Evolutionary conservation across 2,113 vertebrate species (phyloP), one percentile per base, ranked within the genome.

Genomic region (Tapirus terrestris): DNA sequence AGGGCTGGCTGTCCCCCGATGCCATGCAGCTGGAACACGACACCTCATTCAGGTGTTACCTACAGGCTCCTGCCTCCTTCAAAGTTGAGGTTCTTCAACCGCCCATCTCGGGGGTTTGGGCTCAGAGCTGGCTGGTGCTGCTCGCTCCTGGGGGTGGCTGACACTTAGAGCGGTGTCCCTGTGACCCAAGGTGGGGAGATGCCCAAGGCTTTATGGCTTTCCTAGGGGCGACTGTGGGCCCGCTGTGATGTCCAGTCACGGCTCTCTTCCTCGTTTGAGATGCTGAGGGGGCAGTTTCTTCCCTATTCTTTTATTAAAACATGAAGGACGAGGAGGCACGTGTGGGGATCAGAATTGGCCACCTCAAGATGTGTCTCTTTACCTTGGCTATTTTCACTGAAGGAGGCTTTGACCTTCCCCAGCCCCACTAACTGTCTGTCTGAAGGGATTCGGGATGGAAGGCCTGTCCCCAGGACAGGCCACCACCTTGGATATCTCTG

Each of bases 141-240:
- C 51, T 61, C 92, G 4, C 68, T 36, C 56, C 36, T 25, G 16
- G 67, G 39, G 21, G 48, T 5, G 45, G 48, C 17, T 2, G 23
- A 2, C 36, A 39, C 43, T 21, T 13, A 8, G 0, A 0, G 16
- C 0, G 0, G 43, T 0, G 31, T 23, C 83, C 51, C 92, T 68
- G 10, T 1, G 23, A 9, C 48, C 51, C 29, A 0, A 20, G 13
- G 51, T 31, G 13, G 70, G 68, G 51, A 48, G 68, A 39, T 27
- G 48, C 13, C 60, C 8, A 1, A 4, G 63, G 51, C 61, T 91
- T 82, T 33, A 48, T 2, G 18, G 36, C n/a, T 79, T 88, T 53
- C 25, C 36, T 31, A 21, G 39, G 7, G 53, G 21, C 0, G 3
- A 48, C 6, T 4, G 5, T 12, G 80, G 25, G 18, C 36, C 7